These are phyloP conservation scores for Nycticorax nycticorax DNA, from an alignment of 2,113 vertebrate species.

Conservation along the genomic window DNA sequence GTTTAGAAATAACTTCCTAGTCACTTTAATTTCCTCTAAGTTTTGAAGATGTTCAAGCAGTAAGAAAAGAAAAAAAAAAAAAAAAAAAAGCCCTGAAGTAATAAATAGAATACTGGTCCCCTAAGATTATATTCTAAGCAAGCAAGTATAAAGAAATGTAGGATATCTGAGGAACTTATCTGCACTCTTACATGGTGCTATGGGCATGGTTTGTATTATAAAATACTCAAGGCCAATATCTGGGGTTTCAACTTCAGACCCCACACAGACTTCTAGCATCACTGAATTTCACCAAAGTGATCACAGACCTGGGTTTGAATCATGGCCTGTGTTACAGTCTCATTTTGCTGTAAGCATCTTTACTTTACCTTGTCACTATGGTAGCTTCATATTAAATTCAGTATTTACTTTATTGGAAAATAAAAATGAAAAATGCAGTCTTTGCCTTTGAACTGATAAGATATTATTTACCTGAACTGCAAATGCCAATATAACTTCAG, in stretches of 20 bases:
- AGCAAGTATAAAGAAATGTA: not conserved
- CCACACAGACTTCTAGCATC: not conserved
- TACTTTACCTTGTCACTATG: not conserved
- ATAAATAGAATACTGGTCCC: not conserved
- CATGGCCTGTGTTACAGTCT: not conserved
- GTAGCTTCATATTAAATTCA: slow-evolving; percentile 14
- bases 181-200: not conserved
- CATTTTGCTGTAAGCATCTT: slow-evolving; percentile 12
- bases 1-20: not conserved
- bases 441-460: not conserved
- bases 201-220: not conserved
- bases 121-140: not conserved
- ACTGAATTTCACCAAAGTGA: not conserved
- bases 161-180: not conserved
- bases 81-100: not conserved
- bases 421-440: not conserved
- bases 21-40: not conserved
- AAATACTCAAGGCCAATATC: not conserved
- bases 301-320: not conserved
- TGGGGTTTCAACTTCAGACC: not conserved
- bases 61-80: not conserved
- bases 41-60: not conserved
- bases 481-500: not conserved
- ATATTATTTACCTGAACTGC: not conserved
- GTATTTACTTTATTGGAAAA: not conserved